These are phyloP conservation scores for Zoanthus gigantus DNA, from an alignment of 92 coral and sea anemone species.

Conservation along the genomic window DNA sequence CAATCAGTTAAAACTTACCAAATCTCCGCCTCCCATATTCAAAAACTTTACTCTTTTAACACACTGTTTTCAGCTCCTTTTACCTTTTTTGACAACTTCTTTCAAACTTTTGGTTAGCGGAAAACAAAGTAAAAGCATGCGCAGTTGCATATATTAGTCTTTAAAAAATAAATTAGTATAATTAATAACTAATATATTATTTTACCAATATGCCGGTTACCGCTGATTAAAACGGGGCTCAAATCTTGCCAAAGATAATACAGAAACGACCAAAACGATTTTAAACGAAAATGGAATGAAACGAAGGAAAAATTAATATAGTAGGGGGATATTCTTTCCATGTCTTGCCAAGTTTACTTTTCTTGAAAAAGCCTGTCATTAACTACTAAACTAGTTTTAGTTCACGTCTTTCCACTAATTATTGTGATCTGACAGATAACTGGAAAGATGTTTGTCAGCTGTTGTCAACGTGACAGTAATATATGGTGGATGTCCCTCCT, in stretches of 20 bases:
- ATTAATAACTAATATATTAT: too few relatives aligned
- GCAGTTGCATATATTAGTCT: not conserved
- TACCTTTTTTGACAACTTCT: not conserved
- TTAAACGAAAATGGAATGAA: not conserved
- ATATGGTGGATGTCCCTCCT: not conserved
- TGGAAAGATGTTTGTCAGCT: not conserved
- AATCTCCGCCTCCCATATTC: slow-evolving; percentile 99
- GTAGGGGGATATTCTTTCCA: not conserved
- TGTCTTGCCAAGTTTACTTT: not conserved
- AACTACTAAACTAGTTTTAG: too few relatives aligned
- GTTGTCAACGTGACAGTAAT: slow-evolving; percentile 5
- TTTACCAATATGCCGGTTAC: not conserved
- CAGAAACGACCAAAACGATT: not conserved
- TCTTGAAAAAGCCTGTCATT: not conserved
- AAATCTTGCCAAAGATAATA: not conserved
- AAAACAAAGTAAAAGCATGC: slow-evolving; percentile 3
- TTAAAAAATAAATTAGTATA: too few relatives aligned
- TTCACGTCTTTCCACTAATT: too few relatives aligned
- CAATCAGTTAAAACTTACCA: slow-evolving; percentile 68
- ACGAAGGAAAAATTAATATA: not conserved
- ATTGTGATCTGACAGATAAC: too few relatives aligned
- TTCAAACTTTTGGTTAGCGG: not conserved
- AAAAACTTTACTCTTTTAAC: not conserved
- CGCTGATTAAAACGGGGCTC: not conserved
- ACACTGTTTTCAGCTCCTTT: too few relatives aligned